Conservation (phyloP, 1,140 invertebrate species). For the Temnothorax longispinosus region DNA sequence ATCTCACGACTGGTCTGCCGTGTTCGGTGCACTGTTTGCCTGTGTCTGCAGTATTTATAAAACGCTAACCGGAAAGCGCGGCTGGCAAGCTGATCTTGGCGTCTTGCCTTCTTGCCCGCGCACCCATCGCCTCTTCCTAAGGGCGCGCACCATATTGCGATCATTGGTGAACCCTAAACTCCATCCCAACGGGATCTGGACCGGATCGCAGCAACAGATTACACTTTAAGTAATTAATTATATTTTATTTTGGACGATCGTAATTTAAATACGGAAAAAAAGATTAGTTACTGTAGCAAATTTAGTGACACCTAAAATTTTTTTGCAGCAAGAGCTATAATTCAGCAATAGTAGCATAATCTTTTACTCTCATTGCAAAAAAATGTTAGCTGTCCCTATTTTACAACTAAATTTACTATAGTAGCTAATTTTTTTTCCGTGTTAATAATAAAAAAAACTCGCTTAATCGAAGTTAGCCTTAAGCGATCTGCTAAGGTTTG, state of each 20-base stretch:
- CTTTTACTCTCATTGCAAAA: no score
- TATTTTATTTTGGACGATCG: not conserved
- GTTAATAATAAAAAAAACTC: not conserved
- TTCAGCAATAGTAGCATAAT: no score
- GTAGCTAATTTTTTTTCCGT: no score
- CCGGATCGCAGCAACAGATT: not conserved
- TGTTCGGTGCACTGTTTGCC: conserved; percentile 78
- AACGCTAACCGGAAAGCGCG: conserved; percentile 86
- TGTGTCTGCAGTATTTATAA: conserved; percentile 86
- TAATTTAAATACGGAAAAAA: not conserved
- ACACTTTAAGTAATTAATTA: not conserved
- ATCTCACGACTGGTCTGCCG: conserved; percentile 65
- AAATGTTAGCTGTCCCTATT: no score
- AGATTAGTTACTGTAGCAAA: no score
- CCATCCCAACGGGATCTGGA: no score
- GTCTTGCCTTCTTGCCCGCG: conserved; percentile 81
- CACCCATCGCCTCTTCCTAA: conserved; percentile 64
- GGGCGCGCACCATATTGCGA: conserved; percentile 55
- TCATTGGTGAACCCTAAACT: not conserved
- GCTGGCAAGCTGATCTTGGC: conserved; percentile 84
- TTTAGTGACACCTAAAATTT: no score
- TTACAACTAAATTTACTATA: no score
- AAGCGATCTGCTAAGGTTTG: not conserved
- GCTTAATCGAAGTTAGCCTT: not conserved
- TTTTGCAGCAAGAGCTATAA: no score